phyloP scores from a whole-genome alignment of 1,140 invertebrate species.

The Nasonia longicornis region DNA sequence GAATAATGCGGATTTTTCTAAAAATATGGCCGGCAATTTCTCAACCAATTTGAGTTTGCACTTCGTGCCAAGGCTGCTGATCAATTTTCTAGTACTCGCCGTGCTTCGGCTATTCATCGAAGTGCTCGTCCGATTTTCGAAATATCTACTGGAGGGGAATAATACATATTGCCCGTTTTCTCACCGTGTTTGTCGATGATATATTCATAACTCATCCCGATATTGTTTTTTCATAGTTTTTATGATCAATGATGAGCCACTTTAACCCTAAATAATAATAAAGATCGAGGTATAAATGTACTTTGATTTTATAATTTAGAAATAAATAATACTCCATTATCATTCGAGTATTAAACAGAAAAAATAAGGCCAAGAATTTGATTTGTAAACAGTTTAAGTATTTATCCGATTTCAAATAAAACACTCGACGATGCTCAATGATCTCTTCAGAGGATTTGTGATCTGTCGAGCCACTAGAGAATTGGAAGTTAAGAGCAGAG shows the following conservation, averaged over 20 bases:
- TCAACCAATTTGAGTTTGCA: neutral
- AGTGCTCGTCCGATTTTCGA: neutral
- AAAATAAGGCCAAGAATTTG: neutral
- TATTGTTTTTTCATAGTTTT: no score
- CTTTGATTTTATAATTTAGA: no score
- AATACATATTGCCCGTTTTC: no score
- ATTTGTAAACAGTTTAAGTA: neutral
- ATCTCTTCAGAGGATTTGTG: neutral
- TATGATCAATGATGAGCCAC: no score
- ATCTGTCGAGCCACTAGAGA: neutral
- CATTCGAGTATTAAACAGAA: no score
- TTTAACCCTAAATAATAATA: no score
- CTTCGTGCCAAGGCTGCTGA: neutral
- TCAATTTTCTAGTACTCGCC: neutral
- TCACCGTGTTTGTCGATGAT: no score
- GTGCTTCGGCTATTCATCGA: no score
- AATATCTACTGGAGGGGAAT: no score
- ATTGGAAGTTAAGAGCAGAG: constrained; percentile 2
- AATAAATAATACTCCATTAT: no score
- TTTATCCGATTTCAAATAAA: neutral
- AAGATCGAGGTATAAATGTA: no score
- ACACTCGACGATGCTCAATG: neutral
- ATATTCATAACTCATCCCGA: no score
- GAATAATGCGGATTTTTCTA: neutral
- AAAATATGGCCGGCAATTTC: neutral